Evolutionary conservation across 2,888 invertebrate genomes (phyloP).

Genomic region (Caenorhabditis wallacei): DNA sequence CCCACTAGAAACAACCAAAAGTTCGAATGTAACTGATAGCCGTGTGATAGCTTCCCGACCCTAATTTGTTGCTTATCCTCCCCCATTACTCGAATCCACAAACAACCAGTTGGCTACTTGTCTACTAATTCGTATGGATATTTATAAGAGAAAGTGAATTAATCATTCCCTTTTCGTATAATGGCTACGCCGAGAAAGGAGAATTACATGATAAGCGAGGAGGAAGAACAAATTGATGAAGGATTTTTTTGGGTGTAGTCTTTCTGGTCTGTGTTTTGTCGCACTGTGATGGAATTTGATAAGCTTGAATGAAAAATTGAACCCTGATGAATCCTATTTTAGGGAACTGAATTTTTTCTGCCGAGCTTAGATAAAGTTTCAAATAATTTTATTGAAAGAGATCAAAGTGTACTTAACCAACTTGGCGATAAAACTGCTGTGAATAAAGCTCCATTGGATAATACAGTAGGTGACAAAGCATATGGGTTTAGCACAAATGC

Average conservation of each 20-base stretch:
- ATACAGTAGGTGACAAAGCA: slow-evolving; percentile 68
- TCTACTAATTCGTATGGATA: slow-evolving; percentile 9
- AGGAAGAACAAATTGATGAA: slow-evolving; percentile 24
- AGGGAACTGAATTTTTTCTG: no score
- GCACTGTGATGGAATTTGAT: no score
- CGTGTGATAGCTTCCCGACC: slow-evolving; percentile 2
- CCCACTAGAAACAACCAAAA: not conserved
- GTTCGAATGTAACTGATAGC: not conserved
- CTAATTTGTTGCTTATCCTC: slow-evolving; percentile 18
- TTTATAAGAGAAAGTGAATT: slow-evolving; percentile 17
- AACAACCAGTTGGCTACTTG: slow-evolving; percentile 15
- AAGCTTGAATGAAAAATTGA: no score
- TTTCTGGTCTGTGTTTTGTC: slow-evolving; percentile 23
- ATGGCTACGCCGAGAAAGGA: slow-evolving; percentile 16
- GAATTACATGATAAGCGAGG: not conserved
- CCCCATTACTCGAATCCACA: not conserved
- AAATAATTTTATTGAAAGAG: not conserved
- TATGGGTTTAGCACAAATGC: slow-evolving; percentile 69
- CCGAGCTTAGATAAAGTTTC: no score
- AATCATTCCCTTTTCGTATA: not conserved
- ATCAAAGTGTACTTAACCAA: slow-evolving; percentile 67
- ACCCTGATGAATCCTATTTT: no score
- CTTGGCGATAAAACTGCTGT: slow-evolving; percentile 70
- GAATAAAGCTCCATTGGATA: slow-evolving; percentile 66
- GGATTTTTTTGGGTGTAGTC: not conserved